Conservation (phyloP, 2,797 vertebrate genomes). For the Xenops minutus region DNA sequence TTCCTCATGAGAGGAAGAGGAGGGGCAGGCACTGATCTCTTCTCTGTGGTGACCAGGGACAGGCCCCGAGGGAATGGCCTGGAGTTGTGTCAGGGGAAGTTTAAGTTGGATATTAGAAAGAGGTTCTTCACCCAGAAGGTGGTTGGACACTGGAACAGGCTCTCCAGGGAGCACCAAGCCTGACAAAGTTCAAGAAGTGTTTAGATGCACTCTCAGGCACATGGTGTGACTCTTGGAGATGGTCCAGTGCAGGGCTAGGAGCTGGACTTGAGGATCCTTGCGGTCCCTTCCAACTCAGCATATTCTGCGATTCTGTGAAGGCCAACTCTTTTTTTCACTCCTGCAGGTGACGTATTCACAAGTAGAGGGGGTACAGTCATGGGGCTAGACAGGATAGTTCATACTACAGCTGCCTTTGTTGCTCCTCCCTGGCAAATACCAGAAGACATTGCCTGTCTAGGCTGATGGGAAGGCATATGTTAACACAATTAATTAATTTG, state of each 20-base stretch:
- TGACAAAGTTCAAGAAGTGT: background rate
- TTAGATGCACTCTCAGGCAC: background rate
- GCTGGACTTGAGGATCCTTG: background rate
- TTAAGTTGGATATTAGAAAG: background rate
- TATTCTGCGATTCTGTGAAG: background rate
- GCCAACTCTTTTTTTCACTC: background rate
- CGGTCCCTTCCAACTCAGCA: background rate
- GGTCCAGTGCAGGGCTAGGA: background rate
- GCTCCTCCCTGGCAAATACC: background rate
- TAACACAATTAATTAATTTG: constrained; percentile 14
- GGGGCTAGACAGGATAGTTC: background rate
- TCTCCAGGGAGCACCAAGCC: background rate
- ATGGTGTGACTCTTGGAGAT: background rate
- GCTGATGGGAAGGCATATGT: background rate
- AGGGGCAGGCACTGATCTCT: background rate
- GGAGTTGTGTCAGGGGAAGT: background rate
- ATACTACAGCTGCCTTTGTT: background rate
- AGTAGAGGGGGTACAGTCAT: background rate
- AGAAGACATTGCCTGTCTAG: background rate
- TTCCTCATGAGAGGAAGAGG: background rate
- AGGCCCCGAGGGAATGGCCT: background rate
- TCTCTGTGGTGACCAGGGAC: background rate
- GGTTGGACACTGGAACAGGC: background rate
- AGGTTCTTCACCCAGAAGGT: background rate
- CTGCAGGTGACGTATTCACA: background rate